Conservation (phyloP, 2,888 invertebrate genomes). For the Coelopa pilipes region DNA sequence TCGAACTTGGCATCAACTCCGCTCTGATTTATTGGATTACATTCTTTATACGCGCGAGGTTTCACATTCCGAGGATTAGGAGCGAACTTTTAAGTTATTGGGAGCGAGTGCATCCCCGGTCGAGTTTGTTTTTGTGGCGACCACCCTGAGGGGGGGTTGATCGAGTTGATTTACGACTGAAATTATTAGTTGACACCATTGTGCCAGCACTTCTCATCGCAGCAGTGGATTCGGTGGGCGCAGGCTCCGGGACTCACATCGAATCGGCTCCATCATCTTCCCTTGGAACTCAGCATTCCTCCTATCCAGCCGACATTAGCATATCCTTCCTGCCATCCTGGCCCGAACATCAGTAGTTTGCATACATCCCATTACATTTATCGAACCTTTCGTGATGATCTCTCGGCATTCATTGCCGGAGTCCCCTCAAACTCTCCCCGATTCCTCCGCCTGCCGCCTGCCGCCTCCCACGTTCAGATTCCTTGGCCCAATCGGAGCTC, state of each 20-base stretch:
- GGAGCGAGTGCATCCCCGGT: neutral
- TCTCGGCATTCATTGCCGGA: no score
- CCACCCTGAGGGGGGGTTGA: neutral
- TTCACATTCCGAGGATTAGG: conserved; percentile 25
- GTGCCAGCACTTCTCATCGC: neutral
- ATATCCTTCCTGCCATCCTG: no score
- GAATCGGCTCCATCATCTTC: no score
- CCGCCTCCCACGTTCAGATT: no score
- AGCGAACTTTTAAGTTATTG: conserved; percentile 23
- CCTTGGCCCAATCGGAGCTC: neutral
- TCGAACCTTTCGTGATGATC: no score
- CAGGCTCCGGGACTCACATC: neutral
- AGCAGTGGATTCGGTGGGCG: neutral
- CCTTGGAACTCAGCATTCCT: no score
- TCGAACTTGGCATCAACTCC: neutral
- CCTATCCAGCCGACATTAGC: no score
- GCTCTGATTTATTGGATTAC: conserved; percentile 20
- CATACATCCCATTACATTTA: no score
- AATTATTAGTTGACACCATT: conserved; percentile 11
- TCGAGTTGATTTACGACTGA: neutral
- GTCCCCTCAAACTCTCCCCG: no score
- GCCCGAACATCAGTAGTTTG: no score
- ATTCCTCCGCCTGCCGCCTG: no score
- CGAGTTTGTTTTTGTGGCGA: neutral
- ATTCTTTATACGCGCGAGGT: conserved; percentile 9